These are phyloP conservation scores for Electrophaes corylata DNA, from an alignment of 2,888 invertebrate species.

Conservation along the genomic window DNA sequence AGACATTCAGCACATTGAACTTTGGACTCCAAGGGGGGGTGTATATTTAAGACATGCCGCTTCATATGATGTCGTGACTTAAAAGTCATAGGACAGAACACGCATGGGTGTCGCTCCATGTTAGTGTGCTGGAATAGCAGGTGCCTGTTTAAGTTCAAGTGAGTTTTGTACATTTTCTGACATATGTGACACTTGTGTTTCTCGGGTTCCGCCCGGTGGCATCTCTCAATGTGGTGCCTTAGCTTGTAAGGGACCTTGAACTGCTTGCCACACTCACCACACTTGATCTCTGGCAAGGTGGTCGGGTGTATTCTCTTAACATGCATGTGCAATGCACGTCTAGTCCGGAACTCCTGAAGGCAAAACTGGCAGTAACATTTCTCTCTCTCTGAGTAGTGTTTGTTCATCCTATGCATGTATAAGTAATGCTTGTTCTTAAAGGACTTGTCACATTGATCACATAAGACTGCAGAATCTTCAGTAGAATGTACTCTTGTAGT, in stretches of 20 bases:
- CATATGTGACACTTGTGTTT: constrained; percentile 71
- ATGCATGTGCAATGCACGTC: constrained; percentile 73
- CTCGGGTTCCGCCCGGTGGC: constrained; percentile 64
- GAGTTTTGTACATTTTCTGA: constrained; percentile 70
- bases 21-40: constrained; percentile 76
- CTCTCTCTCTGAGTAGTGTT: constrained; percentile 75
- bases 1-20: constrained; percentile 73
- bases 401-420: constrained; percentile 80
- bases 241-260: constrained; percentile 74
- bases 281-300: constrained; percentile 73
- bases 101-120: constrained; percentile 69
- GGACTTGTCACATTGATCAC: constrained; percentile 72
- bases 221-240: constrained; percentile 66
- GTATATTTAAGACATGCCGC: constrained; percentile 73
- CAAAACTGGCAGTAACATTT: constrained; percentile 76
- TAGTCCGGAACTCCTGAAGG: constrained; percentile 71
- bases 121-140: constrained; percentile 71
- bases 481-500: constrained; percentile 75
- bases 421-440: constrained; percentile 79
- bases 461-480: constrained; percentile 71
- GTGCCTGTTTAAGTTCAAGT: constrained; percentile 68
- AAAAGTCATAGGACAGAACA: constrained; percentile 77
- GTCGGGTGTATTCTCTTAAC: constrained; percentile 70
- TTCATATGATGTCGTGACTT: constrained; percentile 79
- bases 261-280: constrained; percentile 69